Evolutionary conservation across 2,888 invertebrate genomes (phyloP).

Genomic region (Acronicta alni): DNA sequence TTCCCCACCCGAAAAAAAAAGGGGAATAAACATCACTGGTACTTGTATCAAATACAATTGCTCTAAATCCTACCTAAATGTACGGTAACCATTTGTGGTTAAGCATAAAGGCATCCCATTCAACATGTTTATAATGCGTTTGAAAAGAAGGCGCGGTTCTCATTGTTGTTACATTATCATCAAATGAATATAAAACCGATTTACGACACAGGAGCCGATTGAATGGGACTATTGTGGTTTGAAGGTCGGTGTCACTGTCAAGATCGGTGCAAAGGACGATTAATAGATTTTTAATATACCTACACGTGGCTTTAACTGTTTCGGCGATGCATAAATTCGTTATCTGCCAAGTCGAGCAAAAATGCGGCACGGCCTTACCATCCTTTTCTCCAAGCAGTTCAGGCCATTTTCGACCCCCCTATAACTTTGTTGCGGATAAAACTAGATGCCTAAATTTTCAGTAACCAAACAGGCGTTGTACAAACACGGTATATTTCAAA

Average conservation of each 20-base stretch:
- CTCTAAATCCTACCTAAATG: constrained; percentile 30
- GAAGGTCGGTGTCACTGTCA: constrained; percentile 81
- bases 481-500: no score
- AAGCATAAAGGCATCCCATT: constrained; percentile 65
- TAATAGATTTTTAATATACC: constrained; percentile 33
- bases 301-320: not conserved
- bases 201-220: constrained; percentile 71
- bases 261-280: constrained; percentile 67
- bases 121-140: constrained; percentile 66
- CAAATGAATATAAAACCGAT: constrained; percentile 80
- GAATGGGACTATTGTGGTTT: constrained; percentile 72
- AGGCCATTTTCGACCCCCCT: no score
- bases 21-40: not conserved
- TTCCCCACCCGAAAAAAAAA: no score
- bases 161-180: constrained; percentile 78
- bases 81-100: constrained; percentile 77
- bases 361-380: no score
- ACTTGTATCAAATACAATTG: constrained; percentile 28
- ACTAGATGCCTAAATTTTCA: no score
- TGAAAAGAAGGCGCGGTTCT: constrained; percentile 74
- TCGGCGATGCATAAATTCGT: not conserved
- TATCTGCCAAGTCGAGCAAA: no score
- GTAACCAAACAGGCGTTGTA: no score
- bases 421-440: no score
- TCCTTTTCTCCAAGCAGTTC: no score